Conservation (phyloP, 2,797 vertebrate species). For the Siniperca scherzeri region DNA sequence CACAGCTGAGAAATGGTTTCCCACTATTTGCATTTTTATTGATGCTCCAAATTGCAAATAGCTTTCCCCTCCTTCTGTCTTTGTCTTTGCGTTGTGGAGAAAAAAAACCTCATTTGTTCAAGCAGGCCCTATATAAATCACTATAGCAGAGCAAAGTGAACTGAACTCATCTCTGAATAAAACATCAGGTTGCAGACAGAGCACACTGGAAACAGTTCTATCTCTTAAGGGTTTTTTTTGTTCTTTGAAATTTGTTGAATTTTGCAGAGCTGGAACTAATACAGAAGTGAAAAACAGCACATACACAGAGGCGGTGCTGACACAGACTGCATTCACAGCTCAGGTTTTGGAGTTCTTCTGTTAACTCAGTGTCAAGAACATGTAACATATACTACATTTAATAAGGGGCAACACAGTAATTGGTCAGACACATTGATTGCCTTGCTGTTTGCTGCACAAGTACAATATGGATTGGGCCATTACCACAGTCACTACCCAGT, state of each 20-base stretch:
- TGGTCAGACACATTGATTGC: conserved; percentile 72
- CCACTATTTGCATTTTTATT: conserved; percentile 85
- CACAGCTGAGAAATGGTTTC: conserved; percentile 76
- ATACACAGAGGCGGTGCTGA: not conserved
- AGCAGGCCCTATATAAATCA: conserved; percentile 75
- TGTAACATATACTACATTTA: conserved; percentile 27
- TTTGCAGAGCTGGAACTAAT: conserved; percentile 39
- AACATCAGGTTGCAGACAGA: conserved; percentile 76
- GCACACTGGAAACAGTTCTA: conserved; percentile 55
- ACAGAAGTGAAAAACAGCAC: conserved; percentile 5
- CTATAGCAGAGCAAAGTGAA: conserved; percentile 61
- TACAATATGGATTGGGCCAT: conserved; percentile 68
- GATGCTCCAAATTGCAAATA: conserved; percentile 81
- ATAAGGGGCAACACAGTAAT: conserved; percentile 38
- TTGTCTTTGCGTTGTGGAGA: conserved; percentile 71
- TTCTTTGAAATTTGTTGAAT: conserved; percentile 53
- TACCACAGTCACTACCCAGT: conserved; percentile 54
- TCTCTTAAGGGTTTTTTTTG: conserved; percentile 24
- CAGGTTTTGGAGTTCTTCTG: conserved; percentile 5
- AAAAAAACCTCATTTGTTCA: conserved; percentile 73
- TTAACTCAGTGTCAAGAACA: conserved; percentile 31
- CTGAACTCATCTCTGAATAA: conserved; percentile 78
- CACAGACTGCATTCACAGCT: conserved; percentile 15
- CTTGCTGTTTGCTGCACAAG: conserved; percentile 62
- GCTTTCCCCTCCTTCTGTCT: conserved; percentile 74